Conservation (phyloP, 2,888 invertebrate species). For the Cerastis leucographa region DNA sequence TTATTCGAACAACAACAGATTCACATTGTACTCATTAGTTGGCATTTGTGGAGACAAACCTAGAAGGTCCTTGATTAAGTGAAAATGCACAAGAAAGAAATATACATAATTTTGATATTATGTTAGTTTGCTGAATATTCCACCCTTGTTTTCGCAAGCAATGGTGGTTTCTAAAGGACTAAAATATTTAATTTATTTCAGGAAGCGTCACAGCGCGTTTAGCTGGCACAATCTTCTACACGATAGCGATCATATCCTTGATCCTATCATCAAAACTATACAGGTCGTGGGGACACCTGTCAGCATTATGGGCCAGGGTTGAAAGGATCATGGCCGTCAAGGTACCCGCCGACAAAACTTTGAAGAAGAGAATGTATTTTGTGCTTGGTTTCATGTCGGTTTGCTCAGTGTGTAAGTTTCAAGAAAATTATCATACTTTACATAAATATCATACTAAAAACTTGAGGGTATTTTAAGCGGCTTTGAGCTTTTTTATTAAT, state of each 20-base stretch:
- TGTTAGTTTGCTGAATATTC: no score
- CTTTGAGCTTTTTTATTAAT: no score
- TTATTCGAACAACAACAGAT: no score
- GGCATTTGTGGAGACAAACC: no score
- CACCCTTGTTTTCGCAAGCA: no score
- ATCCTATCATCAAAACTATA: constrained; percentile 76
- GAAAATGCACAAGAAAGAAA: no score
- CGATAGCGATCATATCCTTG: constrained; percentile 75
- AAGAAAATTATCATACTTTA: no score
- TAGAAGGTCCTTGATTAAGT: no score
- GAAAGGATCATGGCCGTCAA: constrained; percentile 71
- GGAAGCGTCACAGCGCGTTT: constrained; percentile 80
- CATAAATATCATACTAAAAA: no score
- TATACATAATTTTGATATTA: no score
- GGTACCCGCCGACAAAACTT: constrained; percentile 69
- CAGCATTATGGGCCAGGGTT: constrained; percentile 73
- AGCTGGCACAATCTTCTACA: constrained; percentile 83
- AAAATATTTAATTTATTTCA: constrained; percentile 43
- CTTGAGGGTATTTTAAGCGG: no score
- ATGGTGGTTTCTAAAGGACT: not conserved
- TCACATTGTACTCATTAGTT: no score
- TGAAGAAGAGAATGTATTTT: constrained; percentile 73
- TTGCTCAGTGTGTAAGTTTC: constrained; percentile 72
- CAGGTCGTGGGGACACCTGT: constrained; percentile 70
- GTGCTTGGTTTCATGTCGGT: constrained; percentile 66